Evolutionary conservation across 1,140 invertebrate genomes (phyloP), one percentile per base, ranked within the genome.

Genomic region (Oscheius sp.): DNA sequence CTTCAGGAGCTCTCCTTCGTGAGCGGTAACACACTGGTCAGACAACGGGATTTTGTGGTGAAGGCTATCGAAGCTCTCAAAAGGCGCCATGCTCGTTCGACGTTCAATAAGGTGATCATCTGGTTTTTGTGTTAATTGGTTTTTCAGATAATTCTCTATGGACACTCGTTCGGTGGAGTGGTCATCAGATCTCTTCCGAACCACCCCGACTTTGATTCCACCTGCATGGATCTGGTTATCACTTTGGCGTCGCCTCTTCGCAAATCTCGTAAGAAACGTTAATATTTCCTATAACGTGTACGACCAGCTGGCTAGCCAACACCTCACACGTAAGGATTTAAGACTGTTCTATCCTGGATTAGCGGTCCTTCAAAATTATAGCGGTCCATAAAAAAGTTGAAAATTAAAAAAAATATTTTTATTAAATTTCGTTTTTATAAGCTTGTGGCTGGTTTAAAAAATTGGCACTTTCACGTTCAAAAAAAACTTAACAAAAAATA

Each of bases 81-180:
- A 55, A 23, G 28, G 23, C 49, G 52, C n/a, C 38, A 59, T 26
- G 32, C 45, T 42, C 52, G n/a, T n/a, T n/a, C 36, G 23, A n/a
- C 46, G 1, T 23, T 55, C 20, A 35, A 46, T 38, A 10, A 45
- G 2, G 65, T 52, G n/a, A n/a, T n/a, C n/a, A n/a, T n/a, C n/a
- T n/a, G n/a, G n/a, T n/a, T n/a, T n/a, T n/a, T n/a, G n/a, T n/a
- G n/a, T n/a, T n/a, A n/a, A n/a, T n/a, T n/a, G 15, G 38, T 42
- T 18, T 20, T 31, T 3, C 36, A 61, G 36, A 68, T 68, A 18
- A 38, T 68, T 1, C 26, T 68, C 2, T 7, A 59, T 15, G 67
- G 67, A 1, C 67, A 68, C 20, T 68, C 67, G 0, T 68, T 58
- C 28, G 67, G 67, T 26, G 67, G 67, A 59, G 36, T 68, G 20